Base-by-base conservation (phyloP, 2,113 vertebrate genomes). In the Athene cunicularia region DNA sequence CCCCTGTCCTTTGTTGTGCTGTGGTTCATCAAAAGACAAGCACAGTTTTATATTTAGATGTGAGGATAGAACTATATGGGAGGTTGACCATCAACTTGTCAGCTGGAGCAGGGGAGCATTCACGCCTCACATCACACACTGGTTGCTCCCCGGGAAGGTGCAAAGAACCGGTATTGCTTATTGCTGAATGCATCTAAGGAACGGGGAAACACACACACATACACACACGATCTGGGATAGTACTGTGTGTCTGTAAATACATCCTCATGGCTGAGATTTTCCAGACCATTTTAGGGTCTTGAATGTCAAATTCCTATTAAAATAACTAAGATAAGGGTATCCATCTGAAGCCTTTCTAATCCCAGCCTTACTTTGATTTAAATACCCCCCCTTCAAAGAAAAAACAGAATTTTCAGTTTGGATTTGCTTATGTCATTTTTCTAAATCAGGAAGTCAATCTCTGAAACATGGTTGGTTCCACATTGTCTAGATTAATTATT, bases 391-490 rank as follows among this genome's bases (percentile, higher is more conserved):
- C 15, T 66, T 35, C 35, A 12, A 53, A 85, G 81, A 7, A 39
- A 39, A 47, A 87, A 28, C 2, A 4, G 15, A 45, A 35, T 53
- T 77, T 85, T 79, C 68, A 60, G 60, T 56, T 45, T 33, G 27
- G 8, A 5, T 26, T 82, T 49, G 12, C 14, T 71, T 32, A 1
- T 3, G 37, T 18, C 3, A 6, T 47, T 86, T 86, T 55, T n/a
- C 17, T 21, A 3, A 15, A n/a, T 14, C 33, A 27, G 14, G 14
- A 71, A 16, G 3, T 28, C 5, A 13, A 6, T 30, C 19, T 73
- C 45, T 39, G 43, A 20, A 22, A 20, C 13, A 9, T 2, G 0
- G 21, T 30, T 1, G 0, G 11, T 37, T 39, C 60, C 22, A 33
- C 4, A 7, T 41, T 50, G 26, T 37, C 14, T 6, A 27, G 28